phyloP scores from a whole-genome alignment of 2,888 invertebrate species.

The Cosmopolites sordidus region DNA sequence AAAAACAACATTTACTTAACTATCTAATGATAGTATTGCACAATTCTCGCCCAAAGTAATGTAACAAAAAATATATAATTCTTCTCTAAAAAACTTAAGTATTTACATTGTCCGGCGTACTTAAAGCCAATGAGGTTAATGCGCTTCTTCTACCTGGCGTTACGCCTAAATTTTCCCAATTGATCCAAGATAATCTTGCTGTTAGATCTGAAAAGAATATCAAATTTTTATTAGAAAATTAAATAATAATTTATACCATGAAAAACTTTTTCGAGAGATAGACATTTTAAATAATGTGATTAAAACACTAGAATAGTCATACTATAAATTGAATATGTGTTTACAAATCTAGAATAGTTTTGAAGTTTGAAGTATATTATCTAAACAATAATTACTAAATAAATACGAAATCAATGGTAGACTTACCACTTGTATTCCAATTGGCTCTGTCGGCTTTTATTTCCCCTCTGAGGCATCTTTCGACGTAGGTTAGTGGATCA shows the following conservation, averaged over 20 bases:
- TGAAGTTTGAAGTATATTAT: too few species aligned
- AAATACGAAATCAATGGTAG: too few species aligned
- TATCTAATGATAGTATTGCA: background rate
- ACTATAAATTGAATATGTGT: too few species aligned
- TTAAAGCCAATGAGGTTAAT: conserved; percentile 74
- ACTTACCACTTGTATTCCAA: conserved; percentile 94
- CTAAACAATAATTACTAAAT: too few species aligned
- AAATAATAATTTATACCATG: too few species aligned
- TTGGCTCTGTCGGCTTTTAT: conserved; percentile 83
- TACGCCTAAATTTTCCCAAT: conserved; percentile 97
- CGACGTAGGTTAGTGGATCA: conserved; percentile 90
- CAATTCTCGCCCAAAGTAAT: background rate
- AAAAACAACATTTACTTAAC: too few species aligned
- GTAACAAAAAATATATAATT: background rate
- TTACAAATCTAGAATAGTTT: too few species aligned
- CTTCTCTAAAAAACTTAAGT: background rate
- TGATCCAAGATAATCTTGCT: conserved; percentile 96
- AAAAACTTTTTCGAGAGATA: too few species aligned
- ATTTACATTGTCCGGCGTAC: conserved; percentile 55
- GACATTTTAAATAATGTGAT: too few species aligned
- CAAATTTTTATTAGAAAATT: too few species aligned
- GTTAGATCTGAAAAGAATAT: conserved; percentile 72
- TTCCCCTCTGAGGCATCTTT: conserved; percentile 85
- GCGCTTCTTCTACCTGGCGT: conserved; percentile 82
- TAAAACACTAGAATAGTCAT: too few species aligned